These are phyloP conservation scores for Axinella damicornis DNA, from an alignment of 37 sponge, comb jelly and placozoan species.

Conservation along the genomic window DNA sequence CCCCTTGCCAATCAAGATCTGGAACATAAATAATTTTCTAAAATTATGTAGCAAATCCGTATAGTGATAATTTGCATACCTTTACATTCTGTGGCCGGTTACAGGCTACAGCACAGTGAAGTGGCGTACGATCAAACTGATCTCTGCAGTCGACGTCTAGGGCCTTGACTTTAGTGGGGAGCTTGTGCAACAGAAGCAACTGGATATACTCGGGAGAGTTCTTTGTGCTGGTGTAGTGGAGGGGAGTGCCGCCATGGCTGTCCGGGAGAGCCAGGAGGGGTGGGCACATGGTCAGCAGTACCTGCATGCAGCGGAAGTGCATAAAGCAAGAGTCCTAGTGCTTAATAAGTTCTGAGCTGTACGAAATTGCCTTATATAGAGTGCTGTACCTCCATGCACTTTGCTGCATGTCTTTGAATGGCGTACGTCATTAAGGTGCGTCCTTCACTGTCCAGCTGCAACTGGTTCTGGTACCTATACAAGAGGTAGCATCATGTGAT, in stretches of 20 bases:
- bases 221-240: constrained; percentile 53
- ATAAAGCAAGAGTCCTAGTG: too few relatives aligned
- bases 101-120: constrained; percentile 47
- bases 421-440: constrained; percentile 59
- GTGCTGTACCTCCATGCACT: constrained; percentile 35
- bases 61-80: neutral
- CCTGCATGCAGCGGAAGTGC: too few relatives aligned
- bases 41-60: too few relatives aligned
- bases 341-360: too few relatives aligned
- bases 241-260: constrained; percentile 24
- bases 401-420: constrained; percentile 12
- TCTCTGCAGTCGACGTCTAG: neutral
- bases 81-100: constrained; percentile 2
- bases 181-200: constrained; percentile 14
- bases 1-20: constrained; percentile 11
- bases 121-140: constrained; percentile 24
- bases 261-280: constrained; percentile 30
- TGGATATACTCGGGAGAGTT: constrained; percentile 5
- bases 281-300: too few relatives aligned
- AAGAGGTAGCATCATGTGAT: constrained; percentile 24
- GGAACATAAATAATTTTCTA: neutral
- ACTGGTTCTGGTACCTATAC: neutral
- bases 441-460: constrained; percentile 32
- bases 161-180: neutral
- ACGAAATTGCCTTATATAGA: too few relatives aligned